phyloP scores from a whole-genome alignment of 1,140 invertebrate genomes.

The Andrena cerasifolii region DNA sequence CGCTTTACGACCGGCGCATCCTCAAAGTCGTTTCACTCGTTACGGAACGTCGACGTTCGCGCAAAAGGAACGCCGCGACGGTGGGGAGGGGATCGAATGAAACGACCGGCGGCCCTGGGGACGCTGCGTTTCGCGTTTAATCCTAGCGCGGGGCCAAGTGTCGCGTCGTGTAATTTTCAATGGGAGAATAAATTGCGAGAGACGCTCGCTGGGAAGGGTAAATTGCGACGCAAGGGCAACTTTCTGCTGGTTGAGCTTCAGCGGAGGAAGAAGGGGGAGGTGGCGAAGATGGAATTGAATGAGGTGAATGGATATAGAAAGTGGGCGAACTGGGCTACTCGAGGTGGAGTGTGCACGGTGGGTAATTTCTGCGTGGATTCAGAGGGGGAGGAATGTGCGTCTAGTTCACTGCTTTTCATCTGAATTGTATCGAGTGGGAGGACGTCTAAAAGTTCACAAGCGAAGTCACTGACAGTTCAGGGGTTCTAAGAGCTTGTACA shows the following conservation, averaged over 20 bases:
- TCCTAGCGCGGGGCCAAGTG: background rate
- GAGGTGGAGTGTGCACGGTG: background rate
- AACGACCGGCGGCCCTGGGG: background rate
- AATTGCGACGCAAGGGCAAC: background rate
- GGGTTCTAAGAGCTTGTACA: too few relatives aligned
- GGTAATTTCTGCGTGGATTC: too few relatives aligned
- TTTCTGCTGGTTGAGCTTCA: background rate
- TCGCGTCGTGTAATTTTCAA: constrained; percentile 17
- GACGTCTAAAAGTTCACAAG: too few relatives aligned
- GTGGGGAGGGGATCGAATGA: constrained; percentile 1
- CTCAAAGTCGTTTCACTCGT: constrained; percentile 12
- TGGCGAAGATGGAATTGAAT: background rate
- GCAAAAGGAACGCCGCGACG: background rate
- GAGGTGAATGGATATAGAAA: background rate
- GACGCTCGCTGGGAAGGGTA: background rate
- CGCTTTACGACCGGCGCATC: background rate
- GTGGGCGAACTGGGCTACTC: background rate
- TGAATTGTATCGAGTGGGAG: too few relatives aligned
- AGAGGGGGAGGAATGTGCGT: too few relatives aligned
- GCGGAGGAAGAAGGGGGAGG: background rate
- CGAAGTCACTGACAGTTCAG: too few relatives aligned
- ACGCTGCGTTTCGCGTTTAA: background rate
- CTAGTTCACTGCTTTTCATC: too few relatives aligned
- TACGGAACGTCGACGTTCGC: constrained; percentile 2
- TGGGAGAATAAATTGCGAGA: constrained; percentile 14